phyloP scores from a whole-genome alignment of 2,113 vertebrate genomes.

The Xiphophorus couchianus region DNA sequence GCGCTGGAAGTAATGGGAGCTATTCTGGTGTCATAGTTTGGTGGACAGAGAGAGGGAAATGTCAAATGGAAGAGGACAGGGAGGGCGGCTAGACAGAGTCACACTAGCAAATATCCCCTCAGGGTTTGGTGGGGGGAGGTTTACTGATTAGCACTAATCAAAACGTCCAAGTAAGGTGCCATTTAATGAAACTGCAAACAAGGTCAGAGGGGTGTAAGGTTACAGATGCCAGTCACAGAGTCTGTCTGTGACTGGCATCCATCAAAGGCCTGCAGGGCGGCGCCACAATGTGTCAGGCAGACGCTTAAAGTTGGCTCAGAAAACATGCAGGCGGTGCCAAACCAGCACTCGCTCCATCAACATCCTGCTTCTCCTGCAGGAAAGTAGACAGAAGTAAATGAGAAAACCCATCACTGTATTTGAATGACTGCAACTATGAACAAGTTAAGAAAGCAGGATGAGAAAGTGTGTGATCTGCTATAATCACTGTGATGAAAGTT shows the following conservation, averaged over 20 bases:
- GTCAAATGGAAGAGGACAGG: conserved; percentile 37
- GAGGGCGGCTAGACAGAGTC: conserved; percentile 56
- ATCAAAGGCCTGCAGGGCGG: conserved; percentile 20
- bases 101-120: conserved; percentile 39
- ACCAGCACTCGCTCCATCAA: background rate
- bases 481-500: no score
- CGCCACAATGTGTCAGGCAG: background rate
- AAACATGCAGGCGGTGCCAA: background rate
- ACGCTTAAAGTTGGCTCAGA: background rate
- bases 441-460: no score
- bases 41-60: conserved; percentile 39
- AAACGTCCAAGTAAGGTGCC: conserved; percentile 69
- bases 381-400: background rate
- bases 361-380: background rate
- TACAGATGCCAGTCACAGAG: conserved; percentile 56
- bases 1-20: background rate
- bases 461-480: no score
- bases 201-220: conserved; percentile 71
- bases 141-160: conserved; percentile 65
- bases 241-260: conserved; percentile 32
- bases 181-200: conserved; percentile 69
- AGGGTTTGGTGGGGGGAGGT: conserved; percentile 22
- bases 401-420: no score
- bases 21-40: conserved; percentile 6
- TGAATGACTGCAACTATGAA: no score